phyloP scores from a whole-genome alignment of 2,797 vertebrate species.

The Remorina albescens region DNA sequence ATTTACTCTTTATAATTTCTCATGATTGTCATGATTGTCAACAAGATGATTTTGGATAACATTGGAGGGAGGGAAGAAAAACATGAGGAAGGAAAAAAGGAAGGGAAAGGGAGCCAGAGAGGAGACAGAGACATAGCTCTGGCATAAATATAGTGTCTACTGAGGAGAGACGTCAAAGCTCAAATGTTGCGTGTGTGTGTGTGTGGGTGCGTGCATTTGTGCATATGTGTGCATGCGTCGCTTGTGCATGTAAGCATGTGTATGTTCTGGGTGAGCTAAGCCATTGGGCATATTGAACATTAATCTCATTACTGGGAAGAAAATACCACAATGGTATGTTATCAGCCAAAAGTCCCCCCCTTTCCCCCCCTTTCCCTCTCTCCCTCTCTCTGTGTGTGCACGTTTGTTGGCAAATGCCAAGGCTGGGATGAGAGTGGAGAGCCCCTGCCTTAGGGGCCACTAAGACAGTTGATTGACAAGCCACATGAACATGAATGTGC shows the following conservation, averaged over 20 bases:
- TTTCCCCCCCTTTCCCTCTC: background rate
- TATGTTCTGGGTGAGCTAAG: slow-evolving; percentile 50
- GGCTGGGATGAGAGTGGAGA: slow-evolving; percentile 73
- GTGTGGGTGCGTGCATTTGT: slow-evolving; percentile 14
- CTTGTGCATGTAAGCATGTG: too few species aligned
- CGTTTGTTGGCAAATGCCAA: slow-evolving; percentile 62
- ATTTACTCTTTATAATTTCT: slow-evolving; percentile 29
- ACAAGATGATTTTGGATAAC: slow-evolving; percentile 42
- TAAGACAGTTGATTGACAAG: slow-evolving; percentile 77
- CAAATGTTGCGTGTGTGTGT: slow-evolving; percentile 49
- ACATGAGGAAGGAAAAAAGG: slow-evolving; percentile 62
- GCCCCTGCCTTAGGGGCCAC: slow-evolving; percentile 76
- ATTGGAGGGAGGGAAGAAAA: slow-evolving; percentile 58
- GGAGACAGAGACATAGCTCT: slow-evolving; percentile 71
- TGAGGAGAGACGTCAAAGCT: slow-evolving; percentile 77
- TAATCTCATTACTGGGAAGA: slow-evolving; percentile 68
- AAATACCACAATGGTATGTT: slow-evolving; percentile 49
- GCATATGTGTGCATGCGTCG: slow-evolving; percentile 5
- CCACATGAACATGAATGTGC: slow-evolving; percentile 73
- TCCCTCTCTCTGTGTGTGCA: slow-evolving; percentile 19
- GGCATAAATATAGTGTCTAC: slow-evolving; percentile 64
- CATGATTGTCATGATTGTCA: slow-evolving; percentile 61
- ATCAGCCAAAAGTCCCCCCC: slow-evolving; percentile 54
- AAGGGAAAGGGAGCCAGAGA: slow-evolving; percentile 65
- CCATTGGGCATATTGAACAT: slow-evolving; percentile 50